Evolutionary conservation across 2,113 vertebrate genomes (phyloP).

Genomic region (Dermatemys mawii): DNA sequence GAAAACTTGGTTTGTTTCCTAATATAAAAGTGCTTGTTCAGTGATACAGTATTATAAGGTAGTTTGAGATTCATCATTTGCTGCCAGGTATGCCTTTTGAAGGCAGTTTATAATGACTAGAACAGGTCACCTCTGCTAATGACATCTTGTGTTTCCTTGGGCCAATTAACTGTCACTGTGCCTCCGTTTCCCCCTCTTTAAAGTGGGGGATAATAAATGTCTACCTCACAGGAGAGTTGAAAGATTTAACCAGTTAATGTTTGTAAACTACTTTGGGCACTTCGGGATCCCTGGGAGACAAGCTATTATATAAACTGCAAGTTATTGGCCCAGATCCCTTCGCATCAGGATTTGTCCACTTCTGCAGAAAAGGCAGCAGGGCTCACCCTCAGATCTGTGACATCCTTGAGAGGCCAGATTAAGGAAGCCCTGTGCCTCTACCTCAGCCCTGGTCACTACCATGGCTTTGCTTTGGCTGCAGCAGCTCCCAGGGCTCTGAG

Average conservation of each 20-base stretch:
- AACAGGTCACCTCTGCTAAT: not conserved
- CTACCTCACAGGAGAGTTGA: not conserved
- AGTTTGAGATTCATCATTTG: conserved; percentile 19
- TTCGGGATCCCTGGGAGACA: not conserved
- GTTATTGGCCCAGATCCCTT: not conserved
- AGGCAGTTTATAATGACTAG: not conserved
- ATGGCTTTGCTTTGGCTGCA: not conserved
- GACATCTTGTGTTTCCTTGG: conserved; percentile 17
- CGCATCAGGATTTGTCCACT: not conserved
- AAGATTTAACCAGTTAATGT: not conserved
- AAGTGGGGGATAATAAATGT: not conserved
- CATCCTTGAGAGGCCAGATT: not conserved
- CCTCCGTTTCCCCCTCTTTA: not conserved
- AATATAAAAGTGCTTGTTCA: not conserved
- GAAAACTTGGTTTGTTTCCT: conserved; percentile 33
- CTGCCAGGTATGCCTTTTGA: not conserved
- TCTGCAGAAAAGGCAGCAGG: not conserved
- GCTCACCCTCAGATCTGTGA: not conserved
- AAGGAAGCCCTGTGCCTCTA: not conserved
- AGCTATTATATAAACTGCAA: conserved; percentile 6
- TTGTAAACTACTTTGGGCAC: conserved; percentile 19
- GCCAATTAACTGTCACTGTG: not conserved
- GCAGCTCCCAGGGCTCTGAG: not conserved
- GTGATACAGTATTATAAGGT: not conserved
- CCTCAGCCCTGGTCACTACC: not conserved